Percentiles rank a stretch among this genome's conserved stretches.
Conservation (phyloP, 2,888 invertebrate genomes). For the Saturnia pavonia region DNA sequence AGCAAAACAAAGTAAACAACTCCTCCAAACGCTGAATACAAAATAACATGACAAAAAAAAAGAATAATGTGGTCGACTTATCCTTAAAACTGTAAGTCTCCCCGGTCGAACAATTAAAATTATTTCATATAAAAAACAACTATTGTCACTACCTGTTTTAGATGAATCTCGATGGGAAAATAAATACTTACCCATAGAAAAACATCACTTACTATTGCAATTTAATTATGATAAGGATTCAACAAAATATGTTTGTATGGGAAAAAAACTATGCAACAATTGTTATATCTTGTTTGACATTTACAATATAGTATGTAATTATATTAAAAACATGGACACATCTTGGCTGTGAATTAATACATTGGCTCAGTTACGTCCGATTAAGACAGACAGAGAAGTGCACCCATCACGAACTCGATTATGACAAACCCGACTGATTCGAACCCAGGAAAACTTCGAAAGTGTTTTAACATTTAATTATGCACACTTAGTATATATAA, state of each 20-base stretch:
- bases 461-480: neutral
- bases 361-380: constrained; percentile 13
- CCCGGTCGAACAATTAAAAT: constrained; percentile 68
- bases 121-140: constrained; percentile 68
- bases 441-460: neutral
- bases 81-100: constrained; percentile 51
- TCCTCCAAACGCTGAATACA: neutral
- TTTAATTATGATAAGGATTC: constrained; percentile 77
- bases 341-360: constrained; percentile 22
- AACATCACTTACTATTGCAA: constrained; percentile 73
- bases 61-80: constrained; percentile 56
- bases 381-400: constrained; percentile 3
- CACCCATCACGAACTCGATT: constrained; percentile 1
- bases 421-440: neutral
- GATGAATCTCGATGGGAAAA: constrained; percentile 22
- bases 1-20: neutral
- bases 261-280: constrained; percentile 78
- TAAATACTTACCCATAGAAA: constrained; percentile 30
- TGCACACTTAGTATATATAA: neutral
- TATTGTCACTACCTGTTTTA: constrained; percentile 70
- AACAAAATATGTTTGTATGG: constrained; percentile 75
- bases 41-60: constrained; percentile 7
- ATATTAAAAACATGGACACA: constrained; percentile 44
- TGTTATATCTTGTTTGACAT: constrained; percentile 72
- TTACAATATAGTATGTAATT: constrained; percentile 69